Evolutionary conservation across 2,113 vertebrate genomes (phyloP), one percentile per base, ranked within the genome.

Genomic region (Archocentrus centrarchus): DNA sequence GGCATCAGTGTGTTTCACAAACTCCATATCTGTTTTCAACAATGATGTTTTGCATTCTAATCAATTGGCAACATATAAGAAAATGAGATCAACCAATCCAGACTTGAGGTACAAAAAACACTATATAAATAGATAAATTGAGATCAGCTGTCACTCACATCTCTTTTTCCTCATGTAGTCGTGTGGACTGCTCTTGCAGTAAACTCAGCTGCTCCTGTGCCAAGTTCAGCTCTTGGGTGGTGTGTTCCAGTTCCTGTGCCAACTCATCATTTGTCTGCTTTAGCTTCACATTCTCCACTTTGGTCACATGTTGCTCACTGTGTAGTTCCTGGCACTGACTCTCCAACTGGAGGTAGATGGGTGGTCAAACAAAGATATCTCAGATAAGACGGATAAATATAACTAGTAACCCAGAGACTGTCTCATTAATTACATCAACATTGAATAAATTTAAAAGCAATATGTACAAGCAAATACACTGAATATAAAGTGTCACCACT

Each of bases 221-320:
- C 0, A 94, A 76, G 6, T 66, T 80, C 37, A 99, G 94, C 70
- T 98, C 96, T 1, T 91, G 94, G 20, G 95, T 93, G 1, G 95
- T 97, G 77, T 90, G 91, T 18, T 97, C 97, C 89, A 99, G 93
- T 57, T 98, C 97, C 17, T n/a, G 89, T 6, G 92, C 91, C 73
- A 99, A 92, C 85, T 98, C 97, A 37, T 96, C 95, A 73, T 99
- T 99, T 0, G 95, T 97, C 82, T 96, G 88, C 64, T 96, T 98
- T 84, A 99, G 94, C 86, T 97, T 98, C 83, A 96, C 95, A 4
- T 99, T 99, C 93, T 98, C 97, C 22, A 94, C 95, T 81, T 94
- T 96, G 59, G 96, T 97, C 86, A 96, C 96, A 1, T 96, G 95
- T 84, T 97, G 97, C 78, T 97, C 97, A 4, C 93, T 96, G 75